Conservation (phyloP, 2,797 vertebrate genomes). For the Bradypus variegatus region DNA sequence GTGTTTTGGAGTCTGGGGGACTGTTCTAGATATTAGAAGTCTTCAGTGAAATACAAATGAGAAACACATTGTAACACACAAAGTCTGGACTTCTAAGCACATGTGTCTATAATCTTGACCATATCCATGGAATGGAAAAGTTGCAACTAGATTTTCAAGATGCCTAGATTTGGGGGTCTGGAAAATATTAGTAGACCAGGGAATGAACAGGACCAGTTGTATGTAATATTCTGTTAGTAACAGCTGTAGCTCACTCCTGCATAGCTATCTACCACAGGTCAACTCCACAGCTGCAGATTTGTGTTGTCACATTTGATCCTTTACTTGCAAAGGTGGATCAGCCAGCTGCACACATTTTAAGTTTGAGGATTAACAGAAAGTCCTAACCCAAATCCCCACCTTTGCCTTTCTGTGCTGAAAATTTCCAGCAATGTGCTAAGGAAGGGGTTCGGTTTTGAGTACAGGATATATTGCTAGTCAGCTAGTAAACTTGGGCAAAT, state of each 20-base stretch:
- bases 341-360: not conserved
- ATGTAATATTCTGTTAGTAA: not conserved
- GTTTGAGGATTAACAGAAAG: not conserved
- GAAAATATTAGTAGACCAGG: constrained; percentile 48
- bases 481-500: not conserved
- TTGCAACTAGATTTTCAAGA: constrained; percentile 57
- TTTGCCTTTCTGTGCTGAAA: not conserved
- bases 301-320: not conserved
- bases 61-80: constrained; percentile 50
- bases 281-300: not conserved
- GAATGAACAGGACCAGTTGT: constrained; percentile 8
- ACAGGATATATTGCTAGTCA: not conserved
- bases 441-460: not conserved
- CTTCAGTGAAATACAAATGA: constrained; percentile 54
- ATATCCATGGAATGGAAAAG: constrained; percentile 50
- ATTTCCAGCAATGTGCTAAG: not conserved
- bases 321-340: not conserved
- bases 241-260: not conserved
- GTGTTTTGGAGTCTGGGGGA: constrained; percentile 15
- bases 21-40: constrained; percentile 49
- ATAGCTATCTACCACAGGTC: not conserved
- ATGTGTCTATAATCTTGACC: constrained; percentile 58
- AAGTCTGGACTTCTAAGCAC: constrained; percentile 30
- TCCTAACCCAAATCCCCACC: not conserved
- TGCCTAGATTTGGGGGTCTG: constrained; percentile 36